Evolutionary conservation across 2,113 vertebrate genomes (phyloP).

Genomic region (Jaculus jaculus): DNA sequence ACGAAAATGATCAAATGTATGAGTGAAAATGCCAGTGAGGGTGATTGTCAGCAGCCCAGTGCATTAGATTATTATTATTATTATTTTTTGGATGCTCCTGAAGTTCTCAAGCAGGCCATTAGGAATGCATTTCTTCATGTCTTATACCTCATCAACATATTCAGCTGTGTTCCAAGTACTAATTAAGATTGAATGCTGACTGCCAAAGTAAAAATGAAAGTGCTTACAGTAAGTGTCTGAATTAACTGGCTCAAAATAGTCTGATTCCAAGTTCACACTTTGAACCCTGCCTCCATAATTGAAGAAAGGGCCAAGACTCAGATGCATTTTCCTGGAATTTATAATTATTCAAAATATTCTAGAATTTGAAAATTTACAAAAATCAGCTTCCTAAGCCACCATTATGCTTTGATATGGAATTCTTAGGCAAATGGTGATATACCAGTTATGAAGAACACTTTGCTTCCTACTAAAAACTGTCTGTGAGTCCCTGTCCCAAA

Average conservation of each 20-base stretch:
- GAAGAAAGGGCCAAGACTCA: background rate
- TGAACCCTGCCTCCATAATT: slow-evolving; percentile 20
- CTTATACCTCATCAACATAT: slow-evolving; percentile 66
- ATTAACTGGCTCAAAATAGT: slow-evolving; percentile 66
- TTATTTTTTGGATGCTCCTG: slow-evolving; percentile 68
- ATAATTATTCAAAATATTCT: slow-evolving; percentile 10
- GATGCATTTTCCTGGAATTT: slow-evolving; percentile 4
- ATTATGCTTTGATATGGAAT: background rate
- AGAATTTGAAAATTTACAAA: slow-evolving; percentile 25
- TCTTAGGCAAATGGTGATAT: background rate
- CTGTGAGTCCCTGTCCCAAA: background rate
- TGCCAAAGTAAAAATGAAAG: slow-evolving; percentile 84
- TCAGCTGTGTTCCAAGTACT: slow-evolving; percentile 77
- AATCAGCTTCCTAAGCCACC: background rate
- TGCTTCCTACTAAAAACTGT: background rate
- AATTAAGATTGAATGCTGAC: slow-evolving; percentile 70
- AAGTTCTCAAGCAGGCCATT: slow-evolving; percentile 47
- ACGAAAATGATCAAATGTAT: slow-evolving; percentile 59
- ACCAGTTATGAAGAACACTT: background rate
- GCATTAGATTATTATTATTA: background rate
- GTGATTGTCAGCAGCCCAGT: slow-evolving; percentile 69
- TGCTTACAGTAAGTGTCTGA: slow-evolving; percentile 68
- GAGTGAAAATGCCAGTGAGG: background rate
- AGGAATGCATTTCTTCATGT: slow-evolving; percentile 63
- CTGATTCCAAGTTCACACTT: slow-evolving; percentile 63